Percentiles rank a stretch among this genome's conserved stretches.
Conservation (phyloP, 2,888 invertebrate species). For the Venusia cambrica region DNA sequence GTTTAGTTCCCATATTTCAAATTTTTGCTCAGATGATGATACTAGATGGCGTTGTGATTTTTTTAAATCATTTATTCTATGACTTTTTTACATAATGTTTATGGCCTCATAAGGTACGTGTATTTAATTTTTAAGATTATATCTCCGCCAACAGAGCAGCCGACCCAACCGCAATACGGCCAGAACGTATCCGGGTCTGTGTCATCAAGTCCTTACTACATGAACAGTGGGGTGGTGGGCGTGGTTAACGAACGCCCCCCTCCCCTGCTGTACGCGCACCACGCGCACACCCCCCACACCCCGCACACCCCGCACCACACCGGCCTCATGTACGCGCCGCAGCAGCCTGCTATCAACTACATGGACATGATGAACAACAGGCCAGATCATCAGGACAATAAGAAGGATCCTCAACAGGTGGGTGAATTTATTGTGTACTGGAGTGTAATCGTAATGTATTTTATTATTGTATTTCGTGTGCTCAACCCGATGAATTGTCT, state of each 20-base stretch:
- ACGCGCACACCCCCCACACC: slow-evolving; percentile 63
- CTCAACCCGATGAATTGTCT: too few species aligned
- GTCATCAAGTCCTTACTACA: slow-evolving; percentile 59
- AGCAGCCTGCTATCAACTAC: slow-evolving; percentile 58
- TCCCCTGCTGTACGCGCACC: slow-evolving; percentile 66
- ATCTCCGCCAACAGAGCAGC: slow-evolving; percentile 33
- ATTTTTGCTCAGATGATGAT: too few species aligned
- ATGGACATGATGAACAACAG: slow-evolving; percentile 69
- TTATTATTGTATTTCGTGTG: too few species aligned
- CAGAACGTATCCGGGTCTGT: slow-evolving; percentile 57
- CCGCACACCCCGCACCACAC: slow-evolving; percentile 63
- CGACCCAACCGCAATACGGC: slow-evolving; percentile 56
- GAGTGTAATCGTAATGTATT: too few species aligned
- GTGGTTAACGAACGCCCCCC: slow-evolving; percentile 65
- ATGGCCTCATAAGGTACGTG: too few species aligned
- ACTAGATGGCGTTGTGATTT: too few species aligned
- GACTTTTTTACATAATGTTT: too few species aligned
- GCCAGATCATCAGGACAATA: slow-evolving; percentile 61
- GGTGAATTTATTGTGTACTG: slow-evolving; percentile 4
- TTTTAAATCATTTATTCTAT: too few species aligned
- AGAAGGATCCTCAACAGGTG: slow-evolving; percentile 66
- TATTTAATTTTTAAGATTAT: too few species aligned
- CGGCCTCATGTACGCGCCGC: slow-evolving; percentile 60
- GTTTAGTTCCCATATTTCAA: too few species aligned
- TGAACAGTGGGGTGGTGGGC: slow-evolving; percentile 63